Conservation (phyloP, 2,113 vertebrate genomes). For the Mirza zaza region DNA sequence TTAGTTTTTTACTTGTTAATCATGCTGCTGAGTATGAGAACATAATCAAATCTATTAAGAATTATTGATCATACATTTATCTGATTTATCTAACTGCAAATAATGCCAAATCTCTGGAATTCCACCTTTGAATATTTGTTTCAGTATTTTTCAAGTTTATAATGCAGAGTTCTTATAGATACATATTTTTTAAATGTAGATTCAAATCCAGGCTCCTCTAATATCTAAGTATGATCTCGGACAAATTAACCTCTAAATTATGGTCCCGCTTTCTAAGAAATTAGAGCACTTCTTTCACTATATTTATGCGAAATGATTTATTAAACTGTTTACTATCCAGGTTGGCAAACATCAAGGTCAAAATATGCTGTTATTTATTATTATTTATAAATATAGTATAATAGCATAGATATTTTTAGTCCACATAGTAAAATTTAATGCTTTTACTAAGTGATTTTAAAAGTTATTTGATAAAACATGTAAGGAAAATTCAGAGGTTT, state of each 20-base stretch:
- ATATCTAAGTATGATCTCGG: background rate
- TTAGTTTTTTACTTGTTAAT: background rate
- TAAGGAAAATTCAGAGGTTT: background rate
- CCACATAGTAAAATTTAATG: background rate
- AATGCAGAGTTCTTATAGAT: background rate
- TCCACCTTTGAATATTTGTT: background rate
- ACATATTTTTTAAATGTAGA: background rate
- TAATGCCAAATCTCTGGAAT: background rate
- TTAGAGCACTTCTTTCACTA: background rate
- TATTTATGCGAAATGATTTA: background rate
- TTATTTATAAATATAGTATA: background rate
- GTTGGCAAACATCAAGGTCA: background rate
- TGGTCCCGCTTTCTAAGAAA: background rate
- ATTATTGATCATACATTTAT: background rate
- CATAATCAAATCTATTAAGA: background rate
- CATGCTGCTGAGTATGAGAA: background rate
- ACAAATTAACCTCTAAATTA: background rate
- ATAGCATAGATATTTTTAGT: background rate
- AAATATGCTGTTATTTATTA: background rate
- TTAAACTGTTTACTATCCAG: background rate
- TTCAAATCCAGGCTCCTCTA: background rate
- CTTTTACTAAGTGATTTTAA: background rate
- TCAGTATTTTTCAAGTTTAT: background rate
- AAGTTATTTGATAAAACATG: background rate
- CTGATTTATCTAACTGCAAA: background rate